Base-by-base conservation (phyloP, 2,797 vertebrate species). In the Parotocinclus haroldoi region DNA sequence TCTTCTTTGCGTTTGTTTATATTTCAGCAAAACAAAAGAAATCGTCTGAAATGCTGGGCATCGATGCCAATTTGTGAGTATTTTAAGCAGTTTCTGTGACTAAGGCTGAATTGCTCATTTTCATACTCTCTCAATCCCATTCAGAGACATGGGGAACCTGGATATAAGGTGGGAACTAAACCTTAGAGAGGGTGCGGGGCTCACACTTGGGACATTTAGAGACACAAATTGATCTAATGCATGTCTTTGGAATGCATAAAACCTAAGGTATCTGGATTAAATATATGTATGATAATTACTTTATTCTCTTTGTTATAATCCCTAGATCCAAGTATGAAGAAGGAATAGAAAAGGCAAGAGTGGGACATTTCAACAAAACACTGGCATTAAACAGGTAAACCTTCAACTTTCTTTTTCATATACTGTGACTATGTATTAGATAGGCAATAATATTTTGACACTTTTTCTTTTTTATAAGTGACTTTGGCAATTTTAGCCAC, bases 381-480 rank as follows among this genome's bases (percentile, higher is more conserved):
- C 39, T 90, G 67, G 61, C 82, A 6, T 75, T 91, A 17, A 88
- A 89, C 78, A 90, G 90, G 91, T 91, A 78, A 40, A 8, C 3
- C 37, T 40, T 38, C 7, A 10, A 37, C 9, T 46, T 40, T 13
- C 8, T 0, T 40, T 14, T 27, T 27, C 16, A 39, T 8, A 10
- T 45, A 38, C 13, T 69, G 13, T 13, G 11, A 44, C 7, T 42
- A 10, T 27, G 27, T 5, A 27, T n/a, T n/a, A n/a, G n/a, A n/a
- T 27, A 27, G 27, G 2, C 27, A 27, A 27, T 2, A 27, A 27
- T 53, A 12, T 10, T 46, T 10, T 11, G 27, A 27, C 27, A 27
- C 27, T 27, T 57, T 68, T 8, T 61, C 5, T 4, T 12, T 37
- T n/a, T n/a, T n/a, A n/a, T n/a, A n/a, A n/a, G n/a, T n/a, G n/a